These are phyloP conservation scores for Melanitta fusca DNA, from an alignment of 2,797 vertebrate species.

Conservation along the genomic window DNA sequence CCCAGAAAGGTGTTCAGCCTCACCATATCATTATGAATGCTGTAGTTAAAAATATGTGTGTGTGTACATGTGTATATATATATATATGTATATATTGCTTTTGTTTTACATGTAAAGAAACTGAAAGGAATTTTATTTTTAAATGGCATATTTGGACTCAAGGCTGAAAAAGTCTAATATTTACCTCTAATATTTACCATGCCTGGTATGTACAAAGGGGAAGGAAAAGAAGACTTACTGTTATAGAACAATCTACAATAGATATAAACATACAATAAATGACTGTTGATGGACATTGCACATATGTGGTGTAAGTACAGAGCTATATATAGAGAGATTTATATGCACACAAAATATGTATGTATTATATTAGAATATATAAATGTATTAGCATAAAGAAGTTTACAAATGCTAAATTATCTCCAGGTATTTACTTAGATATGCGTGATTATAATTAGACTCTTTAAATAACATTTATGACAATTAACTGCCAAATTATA, in stretches of 20 bases:
- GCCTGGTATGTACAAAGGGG: not conserved
- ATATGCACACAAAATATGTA: not conserved
- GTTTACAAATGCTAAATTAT: not conserved
- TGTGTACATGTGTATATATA: not conserved
- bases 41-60: not conserved
- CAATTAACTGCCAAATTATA: constrained; percentile 62
- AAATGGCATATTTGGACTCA: not conserved
- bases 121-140: constrained; percentile 25
- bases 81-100: not conserved
- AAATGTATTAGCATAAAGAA: constrained; percentile 20
- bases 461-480: constrained; percentile 40
- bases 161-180: not conserved
- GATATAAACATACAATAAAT: not conserved
- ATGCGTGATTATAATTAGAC: constrained; percentile 10
- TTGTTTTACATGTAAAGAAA: not conserved
- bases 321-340: not conserved
- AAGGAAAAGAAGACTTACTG: not conserved
- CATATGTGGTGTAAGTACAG: rapidly evolving
- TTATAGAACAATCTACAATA: not conserved
- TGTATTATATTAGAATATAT: not conserved
- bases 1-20: not conserved
- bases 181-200: not conserved
- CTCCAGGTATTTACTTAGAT: constrained; percentile 20
- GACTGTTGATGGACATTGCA: not conserved
- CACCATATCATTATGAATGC: not conserved